Conservation (phyloP, 2,797 vertebrate genomes). For the Buceros bicornis region DNA sequence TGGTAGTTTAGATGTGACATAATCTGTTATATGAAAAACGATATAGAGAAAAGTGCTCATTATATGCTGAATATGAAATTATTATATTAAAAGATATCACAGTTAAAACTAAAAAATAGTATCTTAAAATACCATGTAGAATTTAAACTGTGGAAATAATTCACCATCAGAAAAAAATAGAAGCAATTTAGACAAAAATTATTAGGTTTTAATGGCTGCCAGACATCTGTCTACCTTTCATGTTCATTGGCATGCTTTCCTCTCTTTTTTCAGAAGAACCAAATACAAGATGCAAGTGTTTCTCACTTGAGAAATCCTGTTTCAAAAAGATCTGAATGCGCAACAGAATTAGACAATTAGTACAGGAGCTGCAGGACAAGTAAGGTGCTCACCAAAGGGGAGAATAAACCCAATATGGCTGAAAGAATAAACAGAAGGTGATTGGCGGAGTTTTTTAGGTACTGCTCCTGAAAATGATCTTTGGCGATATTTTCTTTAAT, state of each 20-base stretch:
- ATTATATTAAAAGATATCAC: not conserved
- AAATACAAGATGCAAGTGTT: not conserved
- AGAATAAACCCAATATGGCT: not conserved
- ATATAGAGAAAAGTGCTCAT: not conserved
- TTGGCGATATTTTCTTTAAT: not conserved
- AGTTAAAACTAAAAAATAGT: not conserved
- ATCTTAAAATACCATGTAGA: not conserved
- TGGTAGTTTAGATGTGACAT: not conserved
- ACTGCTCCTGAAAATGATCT: accelerated
- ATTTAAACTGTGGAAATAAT: not conserved
- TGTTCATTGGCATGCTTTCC: too few species aligned
- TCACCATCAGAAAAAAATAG: not conserved
- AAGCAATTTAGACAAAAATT: not conserved
- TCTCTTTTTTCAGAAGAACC: not conserved
- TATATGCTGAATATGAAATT: not conserved
- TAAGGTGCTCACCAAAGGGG: not conserved
- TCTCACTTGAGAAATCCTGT: not conserved
- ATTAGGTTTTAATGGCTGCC: not conserved
- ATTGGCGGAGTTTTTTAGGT: not conserved
- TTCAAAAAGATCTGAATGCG: not conserved
- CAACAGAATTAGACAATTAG: not conserved
- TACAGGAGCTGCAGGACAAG: not conserved
- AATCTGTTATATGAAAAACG: not conserved
- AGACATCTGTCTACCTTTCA: not conserved
- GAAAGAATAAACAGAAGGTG: not conserved